A percentile compares a stretch with the other conserved stretches of the same genome.
phyloP scores from a whole-genome alignment of 2,113 vertebrate genomes.

The Urocitellus parryii region DNA sequence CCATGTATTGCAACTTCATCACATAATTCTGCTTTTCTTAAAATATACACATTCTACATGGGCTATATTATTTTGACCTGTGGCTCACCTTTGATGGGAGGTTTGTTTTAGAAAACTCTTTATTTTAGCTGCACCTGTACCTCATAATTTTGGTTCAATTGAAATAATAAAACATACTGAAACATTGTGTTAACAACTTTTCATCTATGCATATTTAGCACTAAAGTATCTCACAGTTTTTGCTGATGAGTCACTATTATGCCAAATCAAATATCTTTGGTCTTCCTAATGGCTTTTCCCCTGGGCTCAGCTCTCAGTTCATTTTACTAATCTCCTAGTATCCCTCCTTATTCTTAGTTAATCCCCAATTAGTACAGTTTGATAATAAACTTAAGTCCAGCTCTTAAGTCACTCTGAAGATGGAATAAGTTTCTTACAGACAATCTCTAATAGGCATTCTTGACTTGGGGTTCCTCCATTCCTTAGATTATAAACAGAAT shows the following conservation, averaged over 20 bases:
- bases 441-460: neutral
- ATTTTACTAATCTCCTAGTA: neutral
- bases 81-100: slow-evolving; percentile 30
- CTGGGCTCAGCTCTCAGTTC: neutral
- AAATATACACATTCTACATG: neutral
- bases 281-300: neutral
- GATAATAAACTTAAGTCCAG: neutral
- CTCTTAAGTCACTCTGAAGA: neutral
- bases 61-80: slow-evolving; percentile 53
- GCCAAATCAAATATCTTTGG: neutral
- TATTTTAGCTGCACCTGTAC: slow-evolving; percentile 1
- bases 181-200: slow-evolving; percentile 3
- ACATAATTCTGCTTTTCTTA: slow-evolving; percentile 14
- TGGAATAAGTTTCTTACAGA: neutral
- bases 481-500: neutral
- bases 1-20: neutral
- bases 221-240: neutral
- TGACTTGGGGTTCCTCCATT: neutral
- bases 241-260: neutral
- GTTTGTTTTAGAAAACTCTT: slow-evolving; percentile 33
- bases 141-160: neutral
- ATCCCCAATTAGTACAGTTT: neutral
- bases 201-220: neutral
- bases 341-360: neutral
- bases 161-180: slow-evolving; percentile 27